A percentile compares a stretch with the other conserved stretches of the same genome.
These are phyloP conservation scores for Pentamera pediparva DNA, from an alignment of 53 echinoderm and acorn worm genomes.

Conservation along the genomic window DNA sequence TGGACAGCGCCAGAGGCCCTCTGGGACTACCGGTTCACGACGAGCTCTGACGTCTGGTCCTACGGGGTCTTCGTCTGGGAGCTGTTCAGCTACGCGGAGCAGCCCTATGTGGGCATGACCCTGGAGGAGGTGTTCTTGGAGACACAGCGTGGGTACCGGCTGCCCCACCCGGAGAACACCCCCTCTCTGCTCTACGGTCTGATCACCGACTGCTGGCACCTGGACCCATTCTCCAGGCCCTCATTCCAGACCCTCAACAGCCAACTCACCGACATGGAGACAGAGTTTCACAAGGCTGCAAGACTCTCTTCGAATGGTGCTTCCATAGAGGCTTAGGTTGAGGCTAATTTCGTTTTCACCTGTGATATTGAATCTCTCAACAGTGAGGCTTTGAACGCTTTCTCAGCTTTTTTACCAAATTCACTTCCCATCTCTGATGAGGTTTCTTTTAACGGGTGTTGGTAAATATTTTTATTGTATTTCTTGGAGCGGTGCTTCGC, in stretches of 20 bases:
- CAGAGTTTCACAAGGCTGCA: neutral
- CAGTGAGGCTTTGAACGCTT: too few species aligned
- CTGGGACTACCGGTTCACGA: slow-evolving; percentile 87
- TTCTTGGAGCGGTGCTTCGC: too few species aligned
- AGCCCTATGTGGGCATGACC: slow-evolving; percentile 75
- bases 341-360: too few species aligned
- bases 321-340: too few species aligned
- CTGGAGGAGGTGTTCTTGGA: slow-evolving; percentile 85
- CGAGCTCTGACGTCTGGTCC: slow-evolving; percentile 85
- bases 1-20: slow-evolving; percentile 96
- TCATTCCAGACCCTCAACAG: slow-evolving; percentile 54
- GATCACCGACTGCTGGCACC: slow-evolving; percentile 74
- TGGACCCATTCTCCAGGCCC: slow-evolving; percentile 48
- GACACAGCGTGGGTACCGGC: slow-evolving; percentile 68
- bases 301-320: slow-evolving; percentile 19
- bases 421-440: too few species aligned
- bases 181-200: slow-evolving; percentile 57
- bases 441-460: too few species aligned
- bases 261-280: slow-evolving; percentile 11
- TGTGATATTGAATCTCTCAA: too few species aligned
- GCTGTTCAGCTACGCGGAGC: slow-evolving; percentile 85
- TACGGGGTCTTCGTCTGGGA: slow-evolving; percentile 93
- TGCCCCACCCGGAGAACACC: slow-evolving; percentile 64
- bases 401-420: too few species aligned
- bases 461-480: too few species aligned